These are phyloP conservation scores for Sphaerophoria rueppellii DNA, from an alignment of 2,888 invertebrate genomes.

Conservation along the genomic window DNA sequence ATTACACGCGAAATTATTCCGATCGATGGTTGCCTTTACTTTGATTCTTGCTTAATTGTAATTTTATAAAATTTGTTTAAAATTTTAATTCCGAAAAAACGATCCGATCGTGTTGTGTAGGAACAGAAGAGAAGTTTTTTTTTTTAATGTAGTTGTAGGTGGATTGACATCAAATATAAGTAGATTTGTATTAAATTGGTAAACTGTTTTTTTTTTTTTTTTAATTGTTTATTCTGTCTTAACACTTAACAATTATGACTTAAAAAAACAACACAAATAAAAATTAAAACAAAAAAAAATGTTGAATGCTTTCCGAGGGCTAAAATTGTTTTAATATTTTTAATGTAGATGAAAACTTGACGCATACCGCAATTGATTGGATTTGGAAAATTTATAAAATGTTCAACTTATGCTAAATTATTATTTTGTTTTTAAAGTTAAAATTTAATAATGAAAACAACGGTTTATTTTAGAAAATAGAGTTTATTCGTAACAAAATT, in stretches of 20 bases:
- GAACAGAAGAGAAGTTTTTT: slow-evolving; percentile 72
- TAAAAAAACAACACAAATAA: slow-evolving; percentile 63
- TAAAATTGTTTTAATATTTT: background rate
- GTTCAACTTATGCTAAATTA: slow-evolving; percentile 16
- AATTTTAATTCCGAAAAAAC: slow-evolving; percentile 39
- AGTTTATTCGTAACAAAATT: slow-evolving; percentile 48
- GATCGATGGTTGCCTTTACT: slow-evolving; percentile 43
- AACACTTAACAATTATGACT: slow-evolving; percentile 63
- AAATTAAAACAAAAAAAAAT: slow-evolving; percentile 31
- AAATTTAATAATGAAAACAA: slow-evolving; percentile 58
- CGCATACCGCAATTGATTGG: background rate
- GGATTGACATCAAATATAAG: slow-evolving; percentile 68
- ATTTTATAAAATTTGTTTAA: slow-evolving; percentile 4
- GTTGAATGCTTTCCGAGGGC: background rate
- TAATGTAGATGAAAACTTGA: background rate
- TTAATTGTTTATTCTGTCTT: slow-evolving; percentile 32
- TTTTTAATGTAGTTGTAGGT: slow-evolving; percentile 51
- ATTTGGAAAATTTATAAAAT: slow-evolving; percentile 21
- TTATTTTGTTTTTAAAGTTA: background rate
- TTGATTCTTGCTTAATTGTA: slow-evolving; percentile 8
- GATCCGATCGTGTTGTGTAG: slow-evolving; percentile 69
- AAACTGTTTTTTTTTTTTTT: slow-evolving; percentile 36
- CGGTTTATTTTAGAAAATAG: slow-evolving; percentile 55
- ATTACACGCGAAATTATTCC: slow-evolving; percentile 58
- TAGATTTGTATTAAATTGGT: slow-evolving; percentile 57